These are phyloP conservation scores for Cataglyphis albicans DNA, from an alignment of 2,888 invertebrate species.

Conservation along the genomic window DNA sequence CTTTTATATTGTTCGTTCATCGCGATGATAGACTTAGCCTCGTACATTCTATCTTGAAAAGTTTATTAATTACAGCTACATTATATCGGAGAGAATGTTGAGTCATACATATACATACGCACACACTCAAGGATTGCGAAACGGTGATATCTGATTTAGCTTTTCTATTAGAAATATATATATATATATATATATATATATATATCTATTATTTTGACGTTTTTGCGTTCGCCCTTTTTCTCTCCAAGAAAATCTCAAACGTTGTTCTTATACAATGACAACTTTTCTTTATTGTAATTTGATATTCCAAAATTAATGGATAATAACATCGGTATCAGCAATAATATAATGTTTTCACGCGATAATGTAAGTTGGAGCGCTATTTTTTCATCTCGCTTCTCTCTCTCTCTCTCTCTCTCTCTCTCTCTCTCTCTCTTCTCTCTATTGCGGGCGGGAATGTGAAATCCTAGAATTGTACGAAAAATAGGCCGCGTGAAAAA, in stretches of 20 bases:
- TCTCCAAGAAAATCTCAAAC: neutral
- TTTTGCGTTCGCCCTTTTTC: neutral
- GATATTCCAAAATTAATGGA: neutral
- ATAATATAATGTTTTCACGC: constrained; percentile 24
- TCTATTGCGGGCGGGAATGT: constrained; percentile 10
- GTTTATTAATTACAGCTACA: neutral
- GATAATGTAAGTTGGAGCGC: constrained; percentile 14
- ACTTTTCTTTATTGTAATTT: neutral
- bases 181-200: neutral
- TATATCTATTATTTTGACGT: neutral
- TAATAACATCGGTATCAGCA: neutral
- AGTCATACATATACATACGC: neutral
- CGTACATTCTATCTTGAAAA: constrained; percentile 12
- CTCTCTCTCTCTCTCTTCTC: too few relatives aligned
- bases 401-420: too few relatives aligned
- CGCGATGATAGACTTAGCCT: neutral
- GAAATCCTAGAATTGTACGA: constrained; percentile 36
- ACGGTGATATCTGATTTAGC: neutral
- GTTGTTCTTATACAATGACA: neutral
- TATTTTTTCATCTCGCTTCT: constrained; percentile 15
- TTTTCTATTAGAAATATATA: neutral
- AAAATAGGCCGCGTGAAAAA: constrained; percentile 22
- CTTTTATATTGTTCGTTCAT: constrained; percentile 25
- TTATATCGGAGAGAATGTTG: neutral
- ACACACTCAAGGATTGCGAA: neutral